phyloP scores from a whole-genome alignment of 2,113 vertebrate genomes.

The Baryphthengus martii region DNA sequence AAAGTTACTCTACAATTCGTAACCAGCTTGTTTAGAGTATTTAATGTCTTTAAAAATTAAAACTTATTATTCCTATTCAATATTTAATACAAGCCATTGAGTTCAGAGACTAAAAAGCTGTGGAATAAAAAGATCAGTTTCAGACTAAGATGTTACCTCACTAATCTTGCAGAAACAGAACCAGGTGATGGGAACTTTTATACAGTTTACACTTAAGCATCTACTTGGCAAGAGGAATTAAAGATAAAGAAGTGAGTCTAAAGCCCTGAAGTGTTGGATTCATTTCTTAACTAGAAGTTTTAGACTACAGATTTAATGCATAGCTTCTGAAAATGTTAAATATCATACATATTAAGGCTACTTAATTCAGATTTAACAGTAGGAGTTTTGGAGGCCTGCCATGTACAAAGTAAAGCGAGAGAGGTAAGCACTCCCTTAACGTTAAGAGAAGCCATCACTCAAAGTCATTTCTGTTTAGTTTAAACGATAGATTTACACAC shows the following conservation, averaged over 20 bases:
- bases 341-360: constrained; percentile 47
- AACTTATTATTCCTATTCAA: constrained; percentile 31
- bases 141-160: constrained; percentile 12
- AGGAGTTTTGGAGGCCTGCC: constrained; percentile 51
- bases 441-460: constrained; percentile 36
- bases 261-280: constrained; percentile 1
- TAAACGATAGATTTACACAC: neutral
- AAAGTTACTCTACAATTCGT: neutral
- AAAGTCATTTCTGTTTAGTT: neutral
- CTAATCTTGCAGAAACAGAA: constrained; percentile 36
- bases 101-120: neutral
- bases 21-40: constrained; percentile 12
- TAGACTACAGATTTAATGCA: constrained; percentile 30
- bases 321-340: constrained; percentile 51
- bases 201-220: neutral
- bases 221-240: constrained; percentile 17
- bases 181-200: constrained; percentile 36
- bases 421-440: constrained; percentile 21
- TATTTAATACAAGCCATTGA: neutral
- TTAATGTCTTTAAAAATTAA: constrained; percentile 47
- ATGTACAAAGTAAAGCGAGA: constrained; percentile 27
- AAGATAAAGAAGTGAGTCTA: neutral
- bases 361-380: constrained; percentile 56
- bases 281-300: constrained; percentile 17
- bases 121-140: constrained; percentile 10